Conservation (phyloP, 2,888 invertebrate species). For the Thymelicus lineola region DNA sequence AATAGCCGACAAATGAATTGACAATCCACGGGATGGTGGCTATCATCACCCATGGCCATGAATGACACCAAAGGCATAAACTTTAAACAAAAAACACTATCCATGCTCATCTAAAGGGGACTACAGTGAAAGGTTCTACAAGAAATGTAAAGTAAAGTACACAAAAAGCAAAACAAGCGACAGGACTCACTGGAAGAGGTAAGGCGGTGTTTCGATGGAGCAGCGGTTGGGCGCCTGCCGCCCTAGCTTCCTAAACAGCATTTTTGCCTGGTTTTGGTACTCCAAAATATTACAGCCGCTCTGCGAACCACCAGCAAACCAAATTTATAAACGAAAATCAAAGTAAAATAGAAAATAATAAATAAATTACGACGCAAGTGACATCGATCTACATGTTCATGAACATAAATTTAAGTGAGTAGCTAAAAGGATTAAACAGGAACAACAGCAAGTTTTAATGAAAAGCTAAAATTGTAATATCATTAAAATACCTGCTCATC, state of each 20-base stretch:
- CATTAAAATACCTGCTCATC: slow-evolving; percentile 93
- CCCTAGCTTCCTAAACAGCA: slow-evolving; percentile 97
- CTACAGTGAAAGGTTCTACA: slow-evolving; percentile 23
- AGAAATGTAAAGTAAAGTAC: slow-evolving; percentile 45
- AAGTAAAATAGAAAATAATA: slow-evolving; percentile 44
- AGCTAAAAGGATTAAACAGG: not conserved
- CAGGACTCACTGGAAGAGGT: slow-evolving; percentile 97
- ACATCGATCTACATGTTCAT: slow-evolving; percentile 13
- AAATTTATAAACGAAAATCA: slow-evolving; percentile 57
- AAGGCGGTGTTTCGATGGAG: slow-evolving; percentile 98
- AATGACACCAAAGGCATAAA: too few species aligned
- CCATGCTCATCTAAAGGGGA: not conserved
- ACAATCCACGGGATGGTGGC: too few species aligned
- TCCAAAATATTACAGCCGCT: slow-evolving; percentile 97
- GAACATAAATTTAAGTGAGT: slow-evolving; percentile 3
- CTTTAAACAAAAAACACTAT: too few species aligned
- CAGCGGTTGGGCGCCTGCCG: slow-evolving; percentile 96
- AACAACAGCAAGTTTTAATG: slow-evolving; percentile 20
- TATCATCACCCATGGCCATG: too few species aligned
- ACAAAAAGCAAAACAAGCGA: slow-evolving; percentile 58
- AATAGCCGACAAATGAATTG: too few species aligned
- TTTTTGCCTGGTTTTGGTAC: slow-evolving; percentile 99
- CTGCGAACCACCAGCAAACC: slow-evolving; percentile 86
- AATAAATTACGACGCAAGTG: not conserved
- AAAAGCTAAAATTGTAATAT: slow-evolving; percentile 11